Conservation (phyloP, 2,797 vertebrate genomes). For the Notolabrus celidotus region DNA sequence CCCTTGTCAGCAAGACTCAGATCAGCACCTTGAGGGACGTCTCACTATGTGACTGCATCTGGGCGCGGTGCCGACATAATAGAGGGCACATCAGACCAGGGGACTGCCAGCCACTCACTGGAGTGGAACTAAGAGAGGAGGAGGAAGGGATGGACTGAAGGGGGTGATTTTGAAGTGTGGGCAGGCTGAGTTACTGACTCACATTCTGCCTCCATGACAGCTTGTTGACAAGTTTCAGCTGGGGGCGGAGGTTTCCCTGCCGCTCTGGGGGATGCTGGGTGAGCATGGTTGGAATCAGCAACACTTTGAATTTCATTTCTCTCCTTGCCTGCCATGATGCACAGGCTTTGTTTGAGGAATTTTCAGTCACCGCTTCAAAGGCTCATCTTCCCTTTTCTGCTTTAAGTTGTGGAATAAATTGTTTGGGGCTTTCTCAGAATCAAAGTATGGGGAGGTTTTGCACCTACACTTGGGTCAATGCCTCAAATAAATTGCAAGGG, state of each 20-base stretch:
- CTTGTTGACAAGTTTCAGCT: conserved; percentile 78
- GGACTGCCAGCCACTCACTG: conserved; percentile 49
- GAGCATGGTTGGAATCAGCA: conserved; percentile 46
- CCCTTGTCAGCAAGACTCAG: conserved; percentile 64
- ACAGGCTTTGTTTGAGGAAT: conserved; percentile 12
- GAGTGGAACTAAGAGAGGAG: conserved; percentile 63
- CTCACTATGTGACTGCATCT: conserved; percentile 47
- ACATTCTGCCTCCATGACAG: conserved; percentile 70
- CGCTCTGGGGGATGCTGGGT: conserved; percentile 48
- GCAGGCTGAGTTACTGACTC: conserved; percentile 59
- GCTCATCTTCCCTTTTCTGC: not conserved
- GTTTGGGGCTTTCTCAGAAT: no score
- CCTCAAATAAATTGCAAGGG: no score
- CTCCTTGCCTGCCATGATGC: conserved; percentile 18
- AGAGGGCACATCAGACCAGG: conserved; percentile 62
- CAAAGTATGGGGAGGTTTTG: no score
- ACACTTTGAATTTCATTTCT: conserved; percentile 31
- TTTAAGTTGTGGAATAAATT: no score
- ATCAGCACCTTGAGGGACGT: conserved; percentile 60
- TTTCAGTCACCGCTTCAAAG: not conserved
- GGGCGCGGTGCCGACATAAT: conserved; percentile 60
- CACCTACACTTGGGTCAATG: no score
- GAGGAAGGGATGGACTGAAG: conserved; percentile 45
- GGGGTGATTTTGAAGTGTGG: conserved; percentile 57
- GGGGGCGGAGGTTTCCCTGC: conserved; percentile 59